Conservation (phyloP, 2,113 vertebrate species). For the Sorex araneus region DNA sequence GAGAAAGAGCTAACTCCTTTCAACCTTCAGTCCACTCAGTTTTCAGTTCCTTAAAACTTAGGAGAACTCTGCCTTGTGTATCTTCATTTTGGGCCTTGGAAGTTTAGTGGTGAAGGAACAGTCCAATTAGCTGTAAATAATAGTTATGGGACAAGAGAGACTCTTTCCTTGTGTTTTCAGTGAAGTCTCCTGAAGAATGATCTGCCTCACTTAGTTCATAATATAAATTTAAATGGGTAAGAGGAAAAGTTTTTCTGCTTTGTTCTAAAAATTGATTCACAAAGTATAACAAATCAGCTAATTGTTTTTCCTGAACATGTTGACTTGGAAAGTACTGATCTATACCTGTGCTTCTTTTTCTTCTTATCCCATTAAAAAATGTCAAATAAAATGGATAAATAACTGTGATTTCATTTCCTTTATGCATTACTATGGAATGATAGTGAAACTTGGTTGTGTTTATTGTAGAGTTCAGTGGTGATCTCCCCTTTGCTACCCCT, state of each 20-base stretch:
- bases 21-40: background rate
- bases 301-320: background rate
- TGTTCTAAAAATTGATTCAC: slow-evolving; percentile 55
- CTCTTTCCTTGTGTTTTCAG: background rate
- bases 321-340: background rate
- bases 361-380: slow-evolving; percentile 54
- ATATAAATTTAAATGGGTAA: background rate
- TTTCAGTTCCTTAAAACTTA: slow-evolving; percentile 48
- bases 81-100: slow-evolving; percentile 31
- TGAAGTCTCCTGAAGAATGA: background rate
- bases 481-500: background rate
- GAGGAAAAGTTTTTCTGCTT: background rate
- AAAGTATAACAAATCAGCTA: background rate
- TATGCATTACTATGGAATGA: slow-evolving; percentile 41
- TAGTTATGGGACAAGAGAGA: background rate
- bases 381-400: slow-evolving; percentile 44
- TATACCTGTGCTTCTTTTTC: slow-evolving; percentile 46
- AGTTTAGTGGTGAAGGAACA: background rate
- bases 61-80: background rate
- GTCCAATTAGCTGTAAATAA: background rate
- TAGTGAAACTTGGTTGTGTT: background rate
- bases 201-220: background rate
- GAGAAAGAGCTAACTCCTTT: background rate
- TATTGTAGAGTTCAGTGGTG: background rate
- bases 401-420: slow-evolving; percentile 62